Evolutionary conservation across 2,888 invertebrate species (phyloP), one percentile per base, ranked within the genome.

Genomic region (Hypselothyrea guttata): DNA sequence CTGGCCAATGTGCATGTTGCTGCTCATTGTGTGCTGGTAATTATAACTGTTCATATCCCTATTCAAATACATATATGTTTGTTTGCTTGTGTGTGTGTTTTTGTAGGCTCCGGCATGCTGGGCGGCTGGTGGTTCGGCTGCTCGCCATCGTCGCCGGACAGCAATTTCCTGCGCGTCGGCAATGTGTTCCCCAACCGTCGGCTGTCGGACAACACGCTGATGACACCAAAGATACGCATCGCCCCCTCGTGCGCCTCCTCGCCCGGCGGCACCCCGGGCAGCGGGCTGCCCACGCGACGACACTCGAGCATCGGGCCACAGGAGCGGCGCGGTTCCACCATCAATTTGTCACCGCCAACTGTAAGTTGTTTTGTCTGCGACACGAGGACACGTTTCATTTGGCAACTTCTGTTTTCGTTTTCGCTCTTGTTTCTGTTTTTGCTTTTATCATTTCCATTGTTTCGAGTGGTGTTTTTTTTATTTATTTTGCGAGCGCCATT

Each of bases 271-370:
- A 68, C 92, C 89, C 94, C 95, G 4, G 94, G 93, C 55, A 85
- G 83, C 60, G 95, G 95, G 0, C 90, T 97, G 60, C 97, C 97
- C 11, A 94, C 95, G 30, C 93, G 97, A 48, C 93, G 97, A 16
- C 97, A 97, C 90, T 97, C 97, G 54, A 96, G 96, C 90, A 97
- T 96, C 79, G 97, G 96, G 15, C 96, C 97, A 0, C 96, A 97
- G 87, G 96, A 97, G 88, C 93, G 96, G 66, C 93, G 96, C 49
- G 94, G 94, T 54, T 96, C 96, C 9, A 94, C 94, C 62, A 94
- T 95, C 73, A 96, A 96, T 91, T 92, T 96, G 62, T 96, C 96
- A 62, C 96, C 96, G 74, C 96, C 96, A 75, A 95, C 96, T 92
- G 97, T 97, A 93, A 93, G 94, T 93, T 83, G 73, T 75, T 75